A percentile compares a stretch with the other conserved stretches of the same genome.
Evolutionary conservation across 2,888 invertebrate species (phyloP).

Genomic region (Helicoverpa assulta): DNA sequence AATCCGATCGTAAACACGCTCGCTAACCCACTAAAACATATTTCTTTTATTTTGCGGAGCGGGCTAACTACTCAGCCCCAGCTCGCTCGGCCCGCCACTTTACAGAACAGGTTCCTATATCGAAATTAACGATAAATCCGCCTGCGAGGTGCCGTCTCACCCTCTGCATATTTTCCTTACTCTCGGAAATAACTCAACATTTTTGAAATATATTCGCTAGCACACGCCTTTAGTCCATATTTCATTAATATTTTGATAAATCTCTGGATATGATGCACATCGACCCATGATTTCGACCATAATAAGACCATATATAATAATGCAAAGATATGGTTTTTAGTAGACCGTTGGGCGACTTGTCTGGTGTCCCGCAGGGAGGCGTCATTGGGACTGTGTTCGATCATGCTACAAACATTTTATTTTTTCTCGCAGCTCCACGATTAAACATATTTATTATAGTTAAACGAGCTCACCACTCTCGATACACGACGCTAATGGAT

Average conservation of each 20-base stretch:
- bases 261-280: slow-evolving; percentile 1
- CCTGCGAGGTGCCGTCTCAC: slow-evolving; percentile 74
- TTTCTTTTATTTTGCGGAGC: slow-evolving; percentile 89
- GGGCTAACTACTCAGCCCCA: slow-evolving; percentile 76
- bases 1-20: slow-evolving; percentile 88
- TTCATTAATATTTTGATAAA: slow-evolving; percentile 34
- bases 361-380: slow-evolving; percentile 58
- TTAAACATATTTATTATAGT: slow-evolving; percentile 48
- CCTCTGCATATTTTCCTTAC: slow-evolving; percentile 80
- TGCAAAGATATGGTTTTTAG: slow-evolving; percentile 54
- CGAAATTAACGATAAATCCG: slow-evolving; percentile 86
- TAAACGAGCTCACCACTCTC: slow-evolving; percentile 41
- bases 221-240: slow-evolving; percentile 18
- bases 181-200: slow-evolving; percentile 67
- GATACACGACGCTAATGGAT: slow-evolving; percentile 52
- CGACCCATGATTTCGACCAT: not conserved
- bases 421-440: slow-evolving; percentile 56
- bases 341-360: slow-evolving; percentile 75
- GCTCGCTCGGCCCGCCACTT: slow-evolving; percentile 74
- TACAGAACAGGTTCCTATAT: slow-evolving; percentile 86
- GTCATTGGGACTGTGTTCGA: slow-evolving; percentile 71
- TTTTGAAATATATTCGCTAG: slow-evolving; percentile 62
- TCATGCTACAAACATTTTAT: slow-evolving; percentile 67
- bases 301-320: too few species aligned
- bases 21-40: slow-evolving; percentile 90